Conservation (phyloP, 2,888 invertebrate genomes). For the Phyllotreta cruciferae region DNA sequence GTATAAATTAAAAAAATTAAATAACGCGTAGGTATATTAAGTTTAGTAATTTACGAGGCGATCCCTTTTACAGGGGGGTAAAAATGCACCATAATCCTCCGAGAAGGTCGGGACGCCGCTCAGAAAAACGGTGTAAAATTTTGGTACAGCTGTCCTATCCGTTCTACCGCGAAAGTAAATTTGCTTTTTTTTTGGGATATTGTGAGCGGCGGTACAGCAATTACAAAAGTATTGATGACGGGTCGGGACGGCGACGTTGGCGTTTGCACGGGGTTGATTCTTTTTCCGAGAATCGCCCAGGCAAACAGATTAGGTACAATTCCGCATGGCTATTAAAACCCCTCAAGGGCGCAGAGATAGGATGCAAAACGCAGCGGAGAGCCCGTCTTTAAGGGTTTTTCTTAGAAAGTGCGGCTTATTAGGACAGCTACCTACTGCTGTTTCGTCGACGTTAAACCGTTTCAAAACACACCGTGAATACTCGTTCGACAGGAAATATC, state of each 20-base stretch:
- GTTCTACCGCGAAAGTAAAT: slow-evolving; percentile 10
- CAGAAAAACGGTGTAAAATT: too few species aligned
- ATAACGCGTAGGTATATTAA: too few species aligned
- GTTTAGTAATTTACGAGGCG: too few species aligned
- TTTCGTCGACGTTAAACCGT: too few species aligned
- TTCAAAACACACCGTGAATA: too few species aligned
- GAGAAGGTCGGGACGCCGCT: too few species aligned
- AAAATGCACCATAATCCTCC: too few species aligned
- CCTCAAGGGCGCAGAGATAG: slow-evolving; percentile 18
- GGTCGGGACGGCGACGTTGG: slow-evolving; percentile 23
- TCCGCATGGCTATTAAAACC: slow-evolving; percentile 17
- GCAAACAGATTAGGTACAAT: slow-evolving; percentile 34
- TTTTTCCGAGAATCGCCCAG: slow-evolving; percentile 48
- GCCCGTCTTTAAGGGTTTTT: slow-evolving; percentile 19
- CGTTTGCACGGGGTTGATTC: slow-evolving; percentile 41
- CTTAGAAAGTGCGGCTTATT: slow-evolving; percentile 13
- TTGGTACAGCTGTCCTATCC: background rate
- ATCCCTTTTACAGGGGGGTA: too few species aligned
- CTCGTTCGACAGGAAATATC: too few species aligned
- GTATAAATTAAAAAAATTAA: too few species aligned
- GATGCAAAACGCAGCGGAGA: slow-evolving; percentile 7
- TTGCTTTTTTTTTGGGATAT: slow-evolving; percentile 6
- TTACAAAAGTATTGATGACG: slow-evolving; percentile 7
- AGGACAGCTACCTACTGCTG: background rate
- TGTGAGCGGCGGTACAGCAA: slow-evolving; percentile 12